Evolutionary conservation across 1,140 invertebrate species (phyloP).

Genomic region (Agraylea sexmaculata): DNA sequence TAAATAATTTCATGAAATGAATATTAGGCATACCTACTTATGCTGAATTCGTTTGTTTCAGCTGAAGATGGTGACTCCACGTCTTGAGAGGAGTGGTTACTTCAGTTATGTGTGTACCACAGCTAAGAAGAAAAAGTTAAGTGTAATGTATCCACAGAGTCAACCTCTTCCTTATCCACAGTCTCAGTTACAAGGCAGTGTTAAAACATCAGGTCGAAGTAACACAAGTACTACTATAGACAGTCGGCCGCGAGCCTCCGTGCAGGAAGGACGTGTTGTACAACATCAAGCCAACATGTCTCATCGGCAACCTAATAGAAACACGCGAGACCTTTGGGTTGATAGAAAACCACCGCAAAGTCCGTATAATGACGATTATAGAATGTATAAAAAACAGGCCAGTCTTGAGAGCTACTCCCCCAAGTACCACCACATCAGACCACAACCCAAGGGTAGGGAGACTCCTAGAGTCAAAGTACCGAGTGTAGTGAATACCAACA

Average conservation of each 20-base stretch:
- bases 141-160: constrained; percentile 39
- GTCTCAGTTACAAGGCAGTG: too few relatives aligned
- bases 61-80: constrained; percentile 37
- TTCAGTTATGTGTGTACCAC: constrained; percentile 37
- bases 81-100: constrained; percentile 38
- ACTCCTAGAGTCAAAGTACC: constrained; percentile 6
- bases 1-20: too few relatives aligned
- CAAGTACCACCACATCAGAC: constrained; percentile 39
- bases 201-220: too few relatives aligned
- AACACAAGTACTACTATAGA: too few relatives aligned
- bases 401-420: constrained; percentile 39
- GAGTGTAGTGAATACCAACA: constrained; percentile 4
- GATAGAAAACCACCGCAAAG: too few relatives aligned
- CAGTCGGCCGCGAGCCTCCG: constrained; percentile 27
- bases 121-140: constrained; percentile 41
- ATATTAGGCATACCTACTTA: too few relatives aligned
- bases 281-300: constrained; percentile 17
- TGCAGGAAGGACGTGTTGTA: constrained; percentile 24
- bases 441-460: constrained; percentile 20
- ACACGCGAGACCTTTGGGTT: too few relatives aligned
- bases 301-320: too few relatives aligned
- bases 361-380: constrained; percentile 3
- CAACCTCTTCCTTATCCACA: too few relatives aligned
- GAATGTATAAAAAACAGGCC: constrained; percentile 24
- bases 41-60: too few relatives aligned